Evolutionary conservation across 2,113 vertebrate species (phyloP).

Genomic region (Illadopsis cleaveri): DNA sequence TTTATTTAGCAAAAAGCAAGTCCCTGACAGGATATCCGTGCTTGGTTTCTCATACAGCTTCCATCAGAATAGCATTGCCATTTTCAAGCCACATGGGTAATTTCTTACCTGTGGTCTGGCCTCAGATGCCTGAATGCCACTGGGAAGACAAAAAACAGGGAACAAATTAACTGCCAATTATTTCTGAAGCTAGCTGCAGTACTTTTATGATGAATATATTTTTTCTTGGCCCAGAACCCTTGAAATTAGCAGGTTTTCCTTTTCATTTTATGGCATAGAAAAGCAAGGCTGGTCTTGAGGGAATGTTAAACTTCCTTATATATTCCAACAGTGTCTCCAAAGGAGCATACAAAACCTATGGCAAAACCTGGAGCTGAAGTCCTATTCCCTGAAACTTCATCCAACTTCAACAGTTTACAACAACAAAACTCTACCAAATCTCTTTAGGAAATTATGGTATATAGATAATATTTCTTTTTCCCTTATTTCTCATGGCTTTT

Average conservation of each 20-base stretch:
- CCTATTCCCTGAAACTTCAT: not conserved
- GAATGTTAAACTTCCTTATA: not conserved
- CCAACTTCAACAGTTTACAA: not conserved
- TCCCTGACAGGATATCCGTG: not conserved
- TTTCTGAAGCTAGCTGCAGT: not conserved
- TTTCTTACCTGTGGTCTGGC: not conserved
- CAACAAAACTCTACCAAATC: not conserved
- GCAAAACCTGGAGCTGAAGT: not conserved
- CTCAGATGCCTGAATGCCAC: not conserved
- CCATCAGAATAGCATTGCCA: not conserved
- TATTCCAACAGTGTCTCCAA: not conserved
- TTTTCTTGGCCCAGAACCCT: not conserved
- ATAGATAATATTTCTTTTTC: not conserved
- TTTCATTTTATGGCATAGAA: not conserved
- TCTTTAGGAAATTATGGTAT: not conserved
- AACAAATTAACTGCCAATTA: slow-evolving; percentile 9
- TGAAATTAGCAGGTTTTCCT: not conserved
- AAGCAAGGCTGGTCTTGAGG: not conserved
- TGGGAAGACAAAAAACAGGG: not conserved
- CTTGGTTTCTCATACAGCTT: not conserved
- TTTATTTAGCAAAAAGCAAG: not conserved
- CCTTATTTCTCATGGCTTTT: not conserved
- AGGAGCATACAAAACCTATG: not conserved
- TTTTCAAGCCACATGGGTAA: not conserved
- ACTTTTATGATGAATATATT: not conserved